phyloP scores from a whole-genome alignment of 2,797 vertebrate species.

The Hyperoplus immaculatus region DNA sequence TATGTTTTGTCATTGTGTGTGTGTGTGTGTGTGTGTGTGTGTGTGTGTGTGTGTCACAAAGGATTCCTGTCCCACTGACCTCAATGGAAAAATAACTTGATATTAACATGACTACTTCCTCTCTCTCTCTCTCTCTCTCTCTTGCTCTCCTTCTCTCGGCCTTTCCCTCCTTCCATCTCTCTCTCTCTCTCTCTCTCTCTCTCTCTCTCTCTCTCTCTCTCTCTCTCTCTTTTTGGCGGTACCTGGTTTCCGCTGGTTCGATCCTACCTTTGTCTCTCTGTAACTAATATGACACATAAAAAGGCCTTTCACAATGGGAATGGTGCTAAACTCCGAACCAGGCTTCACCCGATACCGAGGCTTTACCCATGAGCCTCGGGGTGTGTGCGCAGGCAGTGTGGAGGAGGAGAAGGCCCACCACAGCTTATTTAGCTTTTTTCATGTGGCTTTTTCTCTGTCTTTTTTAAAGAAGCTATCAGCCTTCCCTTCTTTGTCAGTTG shows the following conservation, averaged over 20 bases:
- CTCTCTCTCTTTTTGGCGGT: constrained; percentile 35
- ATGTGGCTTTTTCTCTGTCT: constrained; percentile 67
- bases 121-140: constrained; percentile 8
- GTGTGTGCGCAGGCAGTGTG: constrained; percentile 49
- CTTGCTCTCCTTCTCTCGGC: constrained; percentile 5
- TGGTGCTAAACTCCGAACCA: constrained; percentile 72
- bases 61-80: constrained; percentile 77
- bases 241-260: constrained; percentile 75
- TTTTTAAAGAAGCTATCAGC: constrained; percentile 63
- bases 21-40: background rate
- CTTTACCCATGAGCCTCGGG: constrained; percentile 67
- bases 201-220: background rate
- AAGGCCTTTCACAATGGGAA: constrained; percentile 75
- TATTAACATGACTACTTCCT: constrained; percentile 63
- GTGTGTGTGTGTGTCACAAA: constrained; percentile 26
- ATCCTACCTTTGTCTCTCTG: constrained; percentile 77
- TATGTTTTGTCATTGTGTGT: constrained; percentile 26
- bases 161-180: constrained; percentile 2
- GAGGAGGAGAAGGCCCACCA: constrained; percentile 58
- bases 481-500: constrained; percentile 39
- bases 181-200: background rate
- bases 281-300: constrained; percentile 86
- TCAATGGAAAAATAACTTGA: constrained; percentile 70
- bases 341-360: constrained; percentile 76
- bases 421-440: constrained; percentile 75